These are phyloP conservation scores for Caenorhabditis sulstoni DNA, from an alignment of 2,888 invertebrate genomes.

Conservation along the genomic window DNA sequence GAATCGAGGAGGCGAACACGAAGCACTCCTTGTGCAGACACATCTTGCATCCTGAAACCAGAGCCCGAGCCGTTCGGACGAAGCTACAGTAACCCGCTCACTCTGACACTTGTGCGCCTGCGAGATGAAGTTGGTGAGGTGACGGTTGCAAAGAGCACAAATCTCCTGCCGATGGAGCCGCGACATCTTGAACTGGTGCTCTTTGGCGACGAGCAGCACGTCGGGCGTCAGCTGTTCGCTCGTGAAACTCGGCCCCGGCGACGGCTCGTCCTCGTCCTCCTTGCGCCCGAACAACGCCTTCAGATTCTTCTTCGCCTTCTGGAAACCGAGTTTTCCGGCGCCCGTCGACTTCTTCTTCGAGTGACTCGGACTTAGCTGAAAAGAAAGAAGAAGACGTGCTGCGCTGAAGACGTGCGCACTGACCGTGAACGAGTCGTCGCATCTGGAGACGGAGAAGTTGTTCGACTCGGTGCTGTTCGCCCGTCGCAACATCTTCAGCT, in stretches of 20 bases:
- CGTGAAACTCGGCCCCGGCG: conserved; percentile 59
- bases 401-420: no score
- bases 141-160: conserved; percentile 89
- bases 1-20: conserved; percentile 86
- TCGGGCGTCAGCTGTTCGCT: conserved; percentile 65
- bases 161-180: conserved; percentile 88
- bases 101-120: conserved; percentile 83
- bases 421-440: conserved; percentile 57
- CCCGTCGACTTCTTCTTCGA: conserved; percentile 71
- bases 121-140: conserved; percentile 86
- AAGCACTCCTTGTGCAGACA: conserved; percentile 92
- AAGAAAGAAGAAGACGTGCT: no score
- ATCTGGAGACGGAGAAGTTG: conserved; percentile 45
- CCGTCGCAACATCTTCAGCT: conserved; percentile 76
- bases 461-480: conserved; percentile 79
- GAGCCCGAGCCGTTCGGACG: not conserved
- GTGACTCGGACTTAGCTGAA: conserved; percentile 52
- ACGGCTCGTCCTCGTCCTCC: conserved; percentile 78
- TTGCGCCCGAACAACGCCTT: conserved; percentile 79
- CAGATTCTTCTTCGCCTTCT: conserved; percentile 82
- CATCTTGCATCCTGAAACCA: conserved; percentile 86
- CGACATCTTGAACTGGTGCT: conserved; percentile 82
- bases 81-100: conserved; percentile 41
- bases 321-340: conserved; percentile 80
- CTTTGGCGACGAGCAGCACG: conserved; percentile 37